Conservation (phyloP, 53 echinoderm and acorn worm genomes). For the Luidia sarsii region DNA sequence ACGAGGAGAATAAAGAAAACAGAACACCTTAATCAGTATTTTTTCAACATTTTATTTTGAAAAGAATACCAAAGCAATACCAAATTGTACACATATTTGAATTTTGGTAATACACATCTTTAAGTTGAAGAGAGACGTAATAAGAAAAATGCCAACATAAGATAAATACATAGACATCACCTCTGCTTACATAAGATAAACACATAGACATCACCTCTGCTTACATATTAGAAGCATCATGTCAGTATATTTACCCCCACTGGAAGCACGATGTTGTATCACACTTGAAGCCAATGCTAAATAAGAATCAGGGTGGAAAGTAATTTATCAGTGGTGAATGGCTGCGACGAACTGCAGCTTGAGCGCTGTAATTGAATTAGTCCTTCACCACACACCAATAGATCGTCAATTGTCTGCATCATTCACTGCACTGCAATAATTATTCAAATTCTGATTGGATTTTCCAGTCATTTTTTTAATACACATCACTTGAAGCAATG, state of each 20-base stretch:
- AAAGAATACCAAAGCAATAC: too few species aligned
- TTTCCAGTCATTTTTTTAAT: constrained; percentile 36
- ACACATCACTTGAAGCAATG: constrained; percentile 49
- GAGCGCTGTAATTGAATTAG: constrained; percentile 40
- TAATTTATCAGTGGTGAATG: constrained; percentile 43
- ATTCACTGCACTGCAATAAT: constrained; percentile 37
- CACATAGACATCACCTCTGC: too few species aligned
- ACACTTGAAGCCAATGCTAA: constrained; percentile 19
- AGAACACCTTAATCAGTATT: too few species aligned
- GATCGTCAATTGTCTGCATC: constrained; percentile 41
- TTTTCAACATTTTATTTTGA: too few species aligned
- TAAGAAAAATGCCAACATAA: too few species aligned
- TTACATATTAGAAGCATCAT: too few species aligned
- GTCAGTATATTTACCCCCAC: not conserved
- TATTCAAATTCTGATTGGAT: constrained; percentile 52
- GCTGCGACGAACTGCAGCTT: constrained; percentile 20
- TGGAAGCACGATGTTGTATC: constrained; percentile 22
- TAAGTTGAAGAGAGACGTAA: too few species aligned
- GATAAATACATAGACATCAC: too few species aligned
- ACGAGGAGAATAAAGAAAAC: too few species aligned
- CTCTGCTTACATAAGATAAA: too few species aligned
- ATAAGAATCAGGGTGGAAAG: constrained; percentile 43
- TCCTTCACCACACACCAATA: constrained; percentile 44
- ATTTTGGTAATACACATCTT: too few species aligned
- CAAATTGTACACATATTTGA: too few species aligned